phyloP scores from a whole-genome alignment of 2,113 vertebrate species.

The Rhizomys pruinosus region DNA sequence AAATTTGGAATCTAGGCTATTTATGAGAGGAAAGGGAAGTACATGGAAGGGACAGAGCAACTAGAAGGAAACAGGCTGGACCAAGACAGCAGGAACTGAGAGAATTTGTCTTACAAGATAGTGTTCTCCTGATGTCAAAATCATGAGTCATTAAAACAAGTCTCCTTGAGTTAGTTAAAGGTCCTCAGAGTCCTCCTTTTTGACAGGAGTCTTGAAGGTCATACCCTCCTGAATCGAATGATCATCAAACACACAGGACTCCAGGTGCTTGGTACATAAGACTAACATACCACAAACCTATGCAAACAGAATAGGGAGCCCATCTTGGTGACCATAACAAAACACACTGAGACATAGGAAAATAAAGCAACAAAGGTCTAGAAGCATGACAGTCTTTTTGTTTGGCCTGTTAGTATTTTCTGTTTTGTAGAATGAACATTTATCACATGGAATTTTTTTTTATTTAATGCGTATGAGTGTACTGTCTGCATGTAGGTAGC shows the following conservation, averaged over 20 bases:
- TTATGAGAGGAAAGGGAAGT: background rate
- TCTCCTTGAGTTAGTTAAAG: background rate
- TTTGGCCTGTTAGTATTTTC: background rate
- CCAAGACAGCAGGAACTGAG: background rate
- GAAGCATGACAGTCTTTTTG: background rate
- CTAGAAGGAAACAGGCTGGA: slow-evolving; percentile 6
- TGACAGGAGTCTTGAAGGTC: background rate
- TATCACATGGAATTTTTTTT: background rate
- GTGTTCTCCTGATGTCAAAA: background rate
- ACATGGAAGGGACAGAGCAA: background rate
- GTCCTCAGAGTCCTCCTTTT: background rate
- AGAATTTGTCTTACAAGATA: background rate
- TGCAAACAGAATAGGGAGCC: background rate
- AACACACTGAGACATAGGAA: background rate
- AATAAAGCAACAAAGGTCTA: background rate
- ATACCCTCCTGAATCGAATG: background rate
- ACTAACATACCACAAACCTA: background rate
- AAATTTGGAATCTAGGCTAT: slow-evolving; percentile 3
- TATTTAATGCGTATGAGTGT: too few species aligned
- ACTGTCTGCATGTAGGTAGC: too few species aligned
- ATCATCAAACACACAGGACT: background rate
- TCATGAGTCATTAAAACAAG: background rate
- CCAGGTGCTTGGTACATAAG: background rate
- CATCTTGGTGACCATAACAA: background rate
- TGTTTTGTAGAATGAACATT: background rate